These are phyloP conservation scores for Barnardius zonarius DNA, from an alignment of 2,113 vertebrate genomes.

Conservation along the genomic window DNA sequence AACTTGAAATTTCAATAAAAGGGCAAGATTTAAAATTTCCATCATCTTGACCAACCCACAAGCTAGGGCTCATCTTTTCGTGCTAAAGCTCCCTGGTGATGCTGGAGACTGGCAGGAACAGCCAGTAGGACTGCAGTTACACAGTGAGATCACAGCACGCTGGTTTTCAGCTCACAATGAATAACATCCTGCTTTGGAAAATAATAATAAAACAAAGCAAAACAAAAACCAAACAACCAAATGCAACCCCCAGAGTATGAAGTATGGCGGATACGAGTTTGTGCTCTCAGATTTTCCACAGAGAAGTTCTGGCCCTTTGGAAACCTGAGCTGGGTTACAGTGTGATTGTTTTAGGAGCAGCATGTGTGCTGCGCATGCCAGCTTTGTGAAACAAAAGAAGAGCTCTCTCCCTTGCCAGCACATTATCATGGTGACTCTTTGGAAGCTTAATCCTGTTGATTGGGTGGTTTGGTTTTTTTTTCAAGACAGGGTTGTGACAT, in stretches of 20 bases:
- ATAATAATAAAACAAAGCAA: rapidly evolving
- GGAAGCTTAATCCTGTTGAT: neutral
- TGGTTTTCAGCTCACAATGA: neutral
- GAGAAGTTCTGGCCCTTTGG: neutral
- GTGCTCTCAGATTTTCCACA: neutral
- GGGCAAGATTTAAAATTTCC: neutral
- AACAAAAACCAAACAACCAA: neutral
- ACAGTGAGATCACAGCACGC: neutral
- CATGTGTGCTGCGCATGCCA: neutral
- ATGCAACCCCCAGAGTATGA: neutral
- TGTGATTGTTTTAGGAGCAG: neutral
- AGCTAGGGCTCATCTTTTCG: neutral
- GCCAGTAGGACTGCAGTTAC: neutral
- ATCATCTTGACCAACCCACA: neutral
- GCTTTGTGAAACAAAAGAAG: neutral
- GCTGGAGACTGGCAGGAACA: neutral
- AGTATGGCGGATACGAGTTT: neutral
- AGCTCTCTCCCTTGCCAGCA: neutral
- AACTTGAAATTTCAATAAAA: neutral
- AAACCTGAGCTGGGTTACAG: neutral
- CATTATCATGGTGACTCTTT: neutral
- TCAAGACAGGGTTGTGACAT: neutral
- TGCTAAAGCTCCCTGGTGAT: neutral
- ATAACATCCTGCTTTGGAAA: neutral
- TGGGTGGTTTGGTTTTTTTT: neutral